These are phyloP conservation scores for Tanytarsus gracilentus DNA, from an alignment of 2,888 invertebrate genomes.

Conservation along the genomic window DNA sequence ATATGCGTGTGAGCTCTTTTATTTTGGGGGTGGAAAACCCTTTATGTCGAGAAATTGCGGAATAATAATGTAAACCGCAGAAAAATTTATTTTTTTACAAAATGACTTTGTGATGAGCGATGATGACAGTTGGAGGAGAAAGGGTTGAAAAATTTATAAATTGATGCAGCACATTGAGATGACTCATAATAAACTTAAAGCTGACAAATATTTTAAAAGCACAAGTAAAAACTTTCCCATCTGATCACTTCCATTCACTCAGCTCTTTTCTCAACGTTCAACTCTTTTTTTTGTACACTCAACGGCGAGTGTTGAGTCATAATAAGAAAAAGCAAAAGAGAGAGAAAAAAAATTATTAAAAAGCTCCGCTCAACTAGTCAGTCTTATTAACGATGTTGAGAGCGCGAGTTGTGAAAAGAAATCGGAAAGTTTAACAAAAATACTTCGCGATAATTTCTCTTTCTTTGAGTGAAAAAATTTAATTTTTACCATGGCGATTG, in stretches of 20 bases:
- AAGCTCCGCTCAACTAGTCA: neutral
- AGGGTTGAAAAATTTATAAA: slow-evolving; percentile 15
- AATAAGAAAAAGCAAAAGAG: neutral
- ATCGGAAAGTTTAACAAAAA: neutral
- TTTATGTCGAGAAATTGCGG: slow-evolving; percentile 23
- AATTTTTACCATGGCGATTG: slow-evolving; percentile 33
- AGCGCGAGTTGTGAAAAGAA: slow-evolving; percentile 6
- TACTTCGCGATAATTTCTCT: neutral
- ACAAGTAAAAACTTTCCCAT: no score
- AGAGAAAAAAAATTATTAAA: slow-evolving; percentile 4
- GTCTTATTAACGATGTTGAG: slow-evolving; percentile 18
- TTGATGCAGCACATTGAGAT: no score
- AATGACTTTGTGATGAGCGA: slow-evolving; percentile 20
- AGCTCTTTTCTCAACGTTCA: no score
- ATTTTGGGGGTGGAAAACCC: neutral
- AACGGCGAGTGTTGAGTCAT: no score
- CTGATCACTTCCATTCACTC: no score
- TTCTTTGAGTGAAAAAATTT: neutral
- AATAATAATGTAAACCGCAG: slow-evolving; percentile 27
- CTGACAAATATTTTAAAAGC: no score
- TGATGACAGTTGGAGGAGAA: neutral
- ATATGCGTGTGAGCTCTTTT: neutral
- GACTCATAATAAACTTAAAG: no score
- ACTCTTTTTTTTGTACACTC: no score
- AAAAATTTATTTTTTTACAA: slow-evolving; percentile 12